Base-by-base conservation (phyloP, 2,113 vertebrate species). In the Caretta caretta region DNA sequence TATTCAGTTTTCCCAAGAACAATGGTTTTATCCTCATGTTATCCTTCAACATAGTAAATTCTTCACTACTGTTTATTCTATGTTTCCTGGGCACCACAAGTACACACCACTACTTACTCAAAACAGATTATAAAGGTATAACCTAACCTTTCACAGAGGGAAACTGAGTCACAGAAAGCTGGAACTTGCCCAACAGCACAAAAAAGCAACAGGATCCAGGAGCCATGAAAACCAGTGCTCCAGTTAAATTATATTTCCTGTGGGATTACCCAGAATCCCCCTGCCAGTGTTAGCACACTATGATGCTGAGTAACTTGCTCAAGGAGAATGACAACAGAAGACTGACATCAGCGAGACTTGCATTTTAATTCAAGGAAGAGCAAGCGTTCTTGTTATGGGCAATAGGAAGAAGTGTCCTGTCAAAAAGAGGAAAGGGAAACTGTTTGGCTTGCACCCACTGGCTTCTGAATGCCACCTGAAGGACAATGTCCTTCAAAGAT, bases 361-460 rank as follows among this genome's bases (percentile, higher is more conserved):
- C 50, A 14, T 85, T 5, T 87, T 17, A 0, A 59, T 83, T 62
- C 48, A 46, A 24, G 51, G 4, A 35, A 0, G 0, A 88, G 3
- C 5, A 80, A 35, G 49, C 69, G 86, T 91, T 86, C 86, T 83
- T 76, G 5, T 22, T 48, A 46, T 69, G 16, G 16, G 17, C 42
- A 16, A 13, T 14, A 29, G 8, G 10, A 38, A 93, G 87, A 75
- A 1, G 2, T 20, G 81, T 35, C 59, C 42, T 86, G 62, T 16
- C 27, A 14, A 25, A 10, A 42, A 90, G 83, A 78, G 48, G 78
- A 59, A 80, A 56, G 86, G 92, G 85, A 80, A 29, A 51, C 51
- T 83, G 13, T 50, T 29, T 25, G 59, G 62, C 93, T 84, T 78
- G 72, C 49, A 56, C 17, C 13, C 19, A 72, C 6, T 48, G 46